Evolutionary conservation across 2,797 vertebrate species (phyloP).

Genomic region (Orestias chungarensis): DNA sequence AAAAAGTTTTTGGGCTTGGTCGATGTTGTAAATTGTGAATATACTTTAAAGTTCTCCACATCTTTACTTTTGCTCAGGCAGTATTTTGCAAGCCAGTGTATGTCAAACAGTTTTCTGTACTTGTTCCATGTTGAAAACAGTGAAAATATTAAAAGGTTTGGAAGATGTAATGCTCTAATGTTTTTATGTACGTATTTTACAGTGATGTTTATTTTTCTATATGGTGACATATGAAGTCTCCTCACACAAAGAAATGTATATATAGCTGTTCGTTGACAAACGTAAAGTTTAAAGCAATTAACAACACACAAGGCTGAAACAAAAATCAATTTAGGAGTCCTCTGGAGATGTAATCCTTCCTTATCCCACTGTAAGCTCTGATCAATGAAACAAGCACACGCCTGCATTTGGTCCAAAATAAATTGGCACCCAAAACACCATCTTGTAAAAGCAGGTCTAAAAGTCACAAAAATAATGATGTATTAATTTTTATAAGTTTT

Average conservation of each 20-base stretch:
- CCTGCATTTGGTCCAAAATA: slow-evolving; percentile 27
- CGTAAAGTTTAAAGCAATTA: slow-evolving; percentile 51
- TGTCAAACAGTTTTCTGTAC: too few species aligned
- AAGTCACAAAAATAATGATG: background rate
- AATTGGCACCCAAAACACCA: slow-evolving; percentile 20
- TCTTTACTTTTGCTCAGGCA: background rate
- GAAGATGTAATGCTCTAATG: too few species aligned
- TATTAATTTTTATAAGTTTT: background rate
- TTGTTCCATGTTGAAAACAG: too few species aligned
- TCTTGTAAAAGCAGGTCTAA: background rate
- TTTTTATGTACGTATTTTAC: too few species aligned
- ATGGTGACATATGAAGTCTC: too few species aligned
- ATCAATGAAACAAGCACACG: slow-evolving; percentile 57
- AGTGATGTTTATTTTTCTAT: too few species aligned
- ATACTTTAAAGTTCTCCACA: background rate
- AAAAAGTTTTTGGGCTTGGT: too few species aligned
- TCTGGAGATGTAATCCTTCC: slow-evolving; percentile 59
- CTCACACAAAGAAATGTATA: background rate
- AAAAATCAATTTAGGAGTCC: slow-evolving; percentile 51
- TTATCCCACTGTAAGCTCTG: slow-evolving; percentile 47
- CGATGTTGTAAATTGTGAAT: too few species aligned
- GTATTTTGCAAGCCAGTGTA: too few species aligned
- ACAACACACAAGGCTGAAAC: slow-evolving; percentile 31
- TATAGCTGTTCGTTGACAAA: slow-evolving; percentile 15
- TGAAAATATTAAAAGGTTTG: too few species aligned